Evolutionary conservation across 2,797 vertebrate genomes (phyloP).

Genomic region (Tiaroga cobitis): DNA sequence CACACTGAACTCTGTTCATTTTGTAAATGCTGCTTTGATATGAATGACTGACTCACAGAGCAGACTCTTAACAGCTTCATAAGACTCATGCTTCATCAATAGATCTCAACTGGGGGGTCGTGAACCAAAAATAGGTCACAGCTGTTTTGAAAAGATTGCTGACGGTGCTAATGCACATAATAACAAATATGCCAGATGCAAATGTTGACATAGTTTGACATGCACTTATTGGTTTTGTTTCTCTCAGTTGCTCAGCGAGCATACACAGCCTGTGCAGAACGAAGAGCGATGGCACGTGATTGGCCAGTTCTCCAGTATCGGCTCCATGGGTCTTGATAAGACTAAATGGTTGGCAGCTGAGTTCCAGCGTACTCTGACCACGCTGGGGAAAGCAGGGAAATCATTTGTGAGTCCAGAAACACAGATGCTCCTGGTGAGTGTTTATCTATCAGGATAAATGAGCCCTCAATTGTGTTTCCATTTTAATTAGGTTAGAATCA

Average conservation of each 20-base stretch:
- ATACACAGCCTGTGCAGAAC: slow-evolving; percentile 66
- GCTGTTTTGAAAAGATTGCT: background rate
- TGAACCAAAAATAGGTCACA: background rate
- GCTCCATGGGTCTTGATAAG: slow-evolving; percentile 91
- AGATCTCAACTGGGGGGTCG: background rate
- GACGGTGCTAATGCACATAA: background rate
- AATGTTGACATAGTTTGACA: background rate
- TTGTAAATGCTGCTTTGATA: background rate
- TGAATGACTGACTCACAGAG: background rate
- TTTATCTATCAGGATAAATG: slow-evolving; percentile 48
- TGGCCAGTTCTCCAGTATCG: slow-evolving; percentile 97
- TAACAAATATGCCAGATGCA: background rate
- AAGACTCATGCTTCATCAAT: background rate
- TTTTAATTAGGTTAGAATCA: slow-evolving; percentile 46
- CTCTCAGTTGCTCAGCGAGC: slow-evolving; percentile 82
- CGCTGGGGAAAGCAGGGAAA: slow-evolving; percentile 71
- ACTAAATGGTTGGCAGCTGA: slow-evolving; percentile 93
- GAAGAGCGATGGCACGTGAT: slow-evolving; percentile 87
- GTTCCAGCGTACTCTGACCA: slow-evolving; percentile 88
- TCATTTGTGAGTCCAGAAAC: slow-evolving; percentile 66
- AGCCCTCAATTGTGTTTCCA: slow-evolving; percentile 36
- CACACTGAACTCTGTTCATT: background rate
- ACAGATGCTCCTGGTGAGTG: slow-evolving; percentile 85
- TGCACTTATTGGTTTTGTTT: slow-evolving; percentile 12
- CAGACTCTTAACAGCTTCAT: background rate